Evolutionary conservation across 2,797 vertebrate genomes (phyloP).

Genomic region (Distichodus sexfasciatus): DNA sequence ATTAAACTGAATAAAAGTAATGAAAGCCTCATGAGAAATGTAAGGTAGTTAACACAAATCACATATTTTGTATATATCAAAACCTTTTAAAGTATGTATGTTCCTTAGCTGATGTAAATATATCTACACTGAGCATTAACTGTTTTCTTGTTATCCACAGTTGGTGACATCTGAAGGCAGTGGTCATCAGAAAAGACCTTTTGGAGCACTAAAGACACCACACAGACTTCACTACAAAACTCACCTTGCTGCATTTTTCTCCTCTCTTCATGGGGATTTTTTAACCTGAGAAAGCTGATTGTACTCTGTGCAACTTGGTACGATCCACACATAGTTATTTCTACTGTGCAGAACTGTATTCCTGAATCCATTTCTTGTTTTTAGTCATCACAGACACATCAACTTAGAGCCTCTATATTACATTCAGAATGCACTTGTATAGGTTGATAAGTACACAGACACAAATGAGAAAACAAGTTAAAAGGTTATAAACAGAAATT

Average conservation of each 20-base stretch:
- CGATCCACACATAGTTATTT: background rate
- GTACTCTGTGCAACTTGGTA: slow-evolving; percentile 9
- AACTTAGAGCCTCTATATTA: background rate
- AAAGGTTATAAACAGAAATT: background rate
- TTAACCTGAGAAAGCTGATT: background rate
- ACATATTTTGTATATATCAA: too few species aligned
- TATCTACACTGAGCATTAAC: too few species aligned
- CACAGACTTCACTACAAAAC: background rate
- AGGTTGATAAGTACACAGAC: background rate
- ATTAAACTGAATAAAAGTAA: too few species aligned
- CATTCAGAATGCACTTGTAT: background rate
- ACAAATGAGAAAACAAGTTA: background rate
- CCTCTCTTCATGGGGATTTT: background rate
- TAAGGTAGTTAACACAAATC: too few species aligned
- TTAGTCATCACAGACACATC: background rate
- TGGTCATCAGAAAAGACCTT: background rate
- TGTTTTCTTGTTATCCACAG: too few species aligned
- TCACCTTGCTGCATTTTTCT: background rate
- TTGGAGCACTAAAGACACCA: slow-evolving; percentile 17
- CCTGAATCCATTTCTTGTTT: background rate
- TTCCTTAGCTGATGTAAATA: too few species aligned
- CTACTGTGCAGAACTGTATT: background rate
- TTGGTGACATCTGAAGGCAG: background rate
- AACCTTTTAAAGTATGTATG: too few species aligned
- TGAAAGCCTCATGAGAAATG: too few species aligned